A percentile compares a stretch with the other conserved stretches of the same genome.
Evolutionary conservation across 1,140 invertebrate genomes (phyloP).

Genomic region (Arctopsyche grandis): DNA sequence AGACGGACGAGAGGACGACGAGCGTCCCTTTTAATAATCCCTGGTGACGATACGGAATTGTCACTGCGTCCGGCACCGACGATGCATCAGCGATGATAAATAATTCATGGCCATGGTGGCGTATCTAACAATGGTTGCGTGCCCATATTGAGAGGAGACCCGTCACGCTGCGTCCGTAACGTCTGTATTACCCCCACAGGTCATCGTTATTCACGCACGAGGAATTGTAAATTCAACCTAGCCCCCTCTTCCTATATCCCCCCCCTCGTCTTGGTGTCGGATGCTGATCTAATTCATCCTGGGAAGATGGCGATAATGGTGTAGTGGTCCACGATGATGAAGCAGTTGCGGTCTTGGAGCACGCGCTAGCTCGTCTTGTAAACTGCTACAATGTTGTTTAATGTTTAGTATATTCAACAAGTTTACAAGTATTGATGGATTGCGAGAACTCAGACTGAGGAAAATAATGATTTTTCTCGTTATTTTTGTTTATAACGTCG

Average conservation of each 20-base stretch:
- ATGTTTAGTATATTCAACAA: no score
- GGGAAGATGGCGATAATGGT: not conserved
- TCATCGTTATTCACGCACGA: conserved; percentile 13
- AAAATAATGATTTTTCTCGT: no score
- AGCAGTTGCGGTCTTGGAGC: no score
- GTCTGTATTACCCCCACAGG: conserved; percentile 19
- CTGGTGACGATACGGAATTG: not conserved
- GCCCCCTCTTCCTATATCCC: not conserved
- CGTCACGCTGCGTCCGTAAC: not conserved
- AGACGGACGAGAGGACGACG: not conserved
- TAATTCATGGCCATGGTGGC: conserved; percentile 13
- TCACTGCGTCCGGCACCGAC: not conserved
- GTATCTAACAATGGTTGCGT: conserved; percentile 10
- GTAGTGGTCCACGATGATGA: no score
- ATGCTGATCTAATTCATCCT: not conserved
- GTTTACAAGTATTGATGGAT: no score
- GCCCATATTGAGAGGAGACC: not conserved
- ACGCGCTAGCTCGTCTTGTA: no score
- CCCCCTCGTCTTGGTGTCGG: not conserved
- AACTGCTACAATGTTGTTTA: no score
- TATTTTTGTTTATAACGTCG: no score
- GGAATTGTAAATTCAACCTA: conserved; percentile 4
- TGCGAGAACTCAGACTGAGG: no score
- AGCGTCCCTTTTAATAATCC: not conserved
- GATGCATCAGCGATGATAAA: not conserved